phyloP scores from a whole-genome alignment of 1,140 invertebrate genomes.

The Ephestia elutella region DNA sequence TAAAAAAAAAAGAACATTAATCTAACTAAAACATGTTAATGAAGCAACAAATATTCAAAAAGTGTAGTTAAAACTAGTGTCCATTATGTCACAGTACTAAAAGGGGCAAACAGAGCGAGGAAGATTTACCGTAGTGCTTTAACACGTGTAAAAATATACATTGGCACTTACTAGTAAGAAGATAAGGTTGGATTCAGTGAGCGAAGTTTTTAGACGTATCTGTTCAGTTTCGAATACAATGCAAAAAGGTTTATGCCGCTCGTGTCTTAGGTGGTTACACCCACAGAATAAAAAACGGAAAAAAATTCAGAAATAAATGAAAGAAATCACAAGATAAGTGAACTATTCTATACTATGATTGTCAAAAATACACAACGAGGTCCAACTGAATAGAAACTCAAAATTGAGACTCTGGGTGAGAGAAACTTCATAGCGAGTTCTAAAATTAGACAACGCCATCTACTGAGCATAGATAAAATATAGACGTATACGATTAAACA shows the following conservation, averaged over 20 bases:
- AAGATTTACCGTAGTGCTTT: neutral
- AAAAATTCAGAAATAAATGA: too few relatives aligned
- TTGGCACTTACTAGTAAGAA: neutral
- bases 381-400: too few relatives aligned
- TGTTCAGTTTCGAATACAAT: constrained; percentile 1
- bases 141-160: neutral
- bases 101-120: neutral
- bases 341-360: too few relatives aligned
- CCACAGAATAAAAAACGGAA: too few relatives aligned
- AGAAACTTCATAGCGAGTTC: too few relatives aligned
- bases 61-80: neutral
- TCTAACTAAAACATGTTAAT: neutral
- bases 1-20: neutral
- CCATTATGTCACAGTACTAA: neutral
- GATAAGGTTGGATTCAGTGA: neutral
- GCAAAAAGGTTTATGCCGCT: neutral
- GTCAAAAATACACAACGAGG: too few relatives aligned
- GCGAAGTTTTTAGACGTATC: neutral
- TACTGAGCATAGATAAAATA: too few relatives aligned
- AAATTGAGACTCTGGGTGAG: too few relatives aligned
- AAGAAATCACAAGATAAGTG: too few relatives aligned
- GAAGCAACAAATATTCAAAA: neutral
- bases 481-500: too few relatives aligned
- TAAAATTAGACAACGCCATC: too few relatives aligned
- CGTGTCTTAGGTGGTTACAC: too few relatives aligned